Evolutionary conservation across 2,113 vertebrate species (phyloP).

Genomic region (Phrynosoma blainvillii): DNA sequence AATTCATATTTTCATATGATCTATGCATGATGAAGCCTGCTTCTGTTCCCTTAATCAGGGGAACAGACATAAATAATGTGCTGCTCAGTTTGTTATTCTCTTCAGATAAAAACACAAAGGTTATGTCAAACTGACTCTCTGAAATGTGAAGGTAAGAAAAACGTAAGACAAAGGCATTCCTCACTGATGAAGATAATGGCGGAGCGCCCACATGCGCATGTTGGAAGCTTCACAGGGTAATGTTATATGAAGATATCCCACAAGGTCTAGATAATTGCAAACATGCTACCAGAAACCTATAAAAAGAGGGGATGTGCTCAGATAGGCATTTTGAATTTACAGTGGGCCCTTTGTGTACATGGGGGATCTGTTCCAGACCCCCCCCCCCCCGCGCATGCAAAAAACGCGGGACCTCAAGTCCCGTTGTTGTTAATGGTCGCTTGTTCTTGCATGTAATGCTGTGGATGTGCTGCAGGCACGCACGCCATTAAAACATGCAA

Average conservation of each 20-base stretch:
- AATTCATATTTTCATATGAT: not conserved
- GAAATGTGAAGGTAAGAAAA: not conserved
- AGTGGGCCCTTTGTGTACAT: too few relatives aligned
- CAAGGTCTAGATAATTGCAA: not conserved
- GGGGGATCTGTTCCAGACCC: too few relatives aligned
- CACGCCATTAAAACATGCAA: too few relatives aligned
- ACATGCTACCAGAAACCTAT: not conserved
- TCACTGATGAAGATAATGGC: not conserved
- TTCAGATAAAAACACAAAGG: not conserved
- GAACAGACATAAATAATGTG: not conserved
- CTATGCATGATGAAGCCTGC: not conserved
- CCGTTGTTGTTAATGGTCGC: too few relatives aligned
- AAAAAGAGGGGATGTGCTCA: not conserved
- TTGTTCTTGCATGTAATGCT: too few relatives aligned
- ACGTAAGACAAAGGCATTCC: not conserved
- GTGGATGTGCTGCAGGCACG: too few relatives aligned
- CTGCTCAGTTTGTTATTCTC: not conserved
- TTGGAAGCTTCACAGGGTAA: not conserved
- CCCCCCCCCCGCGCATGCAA: too few relatives aligned
- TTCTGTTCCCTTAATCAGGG: not conserved
- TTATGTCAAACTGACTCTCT: too few relatives aligned
- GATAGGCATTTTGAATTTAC: too few relatives aligned
- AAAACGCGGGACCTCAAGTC: too few relatives aligned
- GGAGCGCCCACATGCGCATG: not conserved
- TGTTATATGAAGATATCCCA: not conserved